Evolutionary conservation across 2,888 invertebrate species (phyloP).

Genomic region (Dioctria rufipes): DNA sequence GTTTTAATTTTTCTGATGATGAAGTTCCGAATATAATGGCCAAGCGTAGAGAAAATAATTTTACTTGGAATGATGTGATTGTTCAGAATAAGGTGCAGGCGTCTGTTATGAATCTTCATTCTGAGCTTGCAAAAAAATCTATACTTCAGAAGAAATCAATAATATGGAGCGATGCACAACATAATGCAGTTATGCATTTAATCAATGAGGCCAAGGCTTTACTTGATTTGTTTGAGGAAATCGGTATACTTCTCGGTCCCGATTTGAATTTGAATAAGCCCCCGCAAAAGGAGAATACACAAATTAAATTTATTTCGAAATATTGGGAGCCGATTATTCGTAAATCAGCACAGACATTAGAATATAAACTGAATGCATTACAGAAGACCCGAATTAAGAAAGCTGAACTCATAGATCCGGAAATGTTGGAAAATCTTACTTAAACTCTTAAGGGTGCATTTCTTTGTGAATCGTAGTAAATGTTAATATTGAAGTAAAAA

Average conservation of each 20-base stretch:
- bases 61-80: slow-evolving; percentile 62
- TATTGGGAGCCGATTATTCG: slow-evolving; percentile 68
- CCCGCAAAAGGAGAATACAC: slow-evolving; percentile 59
- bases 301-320: slow-evolving; percentile 63
- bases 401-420: slow-evolving; percentile 35
- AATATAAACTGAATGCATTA: slow-evolving; percentile 47
- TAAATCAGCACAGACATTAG: slow-evolving; percentile 45
- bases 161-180: slow-evolving; percentile 64
- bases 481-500: too few relatives aligned
- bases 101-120: slow-evolving; percentile 61
- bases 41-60: slow-evolving; percentile 63
- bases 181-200: slow-evolving; percentile 66
- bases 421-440: slow-evolving; percentile 15
- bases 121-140: slow-evolving; percentile 54
- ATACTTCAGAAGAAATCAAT: slow-evolving; percentile 56
- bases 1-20: slow-evolving; percentile 66
- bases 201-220: slow-evolving; percentile 67
- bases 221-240: slow-evolving; percentile 65
- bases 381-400: slow-evolving; percentile 41
- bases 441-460: neutral
- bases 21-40: slow-evolving; percentile 62
- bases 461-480: neutral
- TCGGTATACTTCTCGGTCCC: slow-evolving; percentile 60
- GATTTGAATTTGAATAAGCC: slow-evolving; percentile 58
- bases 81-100: slow-evolving; percentile 57